A percentile compares a stretch with the other conserved stretches of the same genome.
These are phyloP conservation scores for Cossypha polioptera DNA, from an alignment of 2,797 vertebrate species.

Conservation along the genomic window DNA sequence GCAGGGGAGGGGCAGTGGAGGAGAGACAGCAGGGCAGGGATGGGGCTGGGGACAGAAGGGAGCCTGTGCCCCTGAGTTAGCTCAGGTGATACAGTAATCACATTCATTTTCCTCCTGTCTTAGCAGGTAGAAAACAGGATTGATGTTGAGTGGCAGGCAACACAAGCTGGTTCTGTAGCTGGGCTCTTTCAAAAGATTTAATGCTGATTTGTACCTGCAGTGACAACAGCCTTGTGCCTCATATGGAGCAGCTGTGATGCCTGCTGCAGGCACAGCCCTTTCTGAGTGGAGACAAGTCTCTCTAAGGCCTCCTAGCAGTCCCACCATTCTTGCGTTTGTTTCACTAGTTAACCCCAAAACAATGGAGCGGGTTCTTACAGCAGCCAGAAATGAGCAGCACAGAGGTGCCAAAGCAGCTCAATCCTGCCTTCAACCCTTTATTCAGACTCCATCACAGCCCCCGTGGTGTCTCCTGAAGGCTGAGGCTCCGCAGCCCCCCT, in stretches of 20 bases:
- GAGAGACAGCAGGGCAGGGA: background rate
- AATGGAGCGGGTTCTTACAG: fast-evolving
- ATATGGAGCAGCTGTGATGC: fast-evolving
- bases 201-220: background rate
- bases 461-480: fast-evolving
- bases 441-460: background rate
- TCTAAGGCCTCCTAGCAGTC: fast-evolving
- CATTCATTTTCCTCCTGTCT: background rate
- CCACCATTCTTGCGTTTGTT: background rate
- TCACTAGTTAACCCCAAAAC: fast-evolving
- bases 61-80: fast-evolving
- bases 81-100: fast-evolving
- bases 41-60: background rate
- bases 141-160: background rate
- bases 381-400: background rate
- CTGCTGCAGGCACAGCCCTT: background rate
- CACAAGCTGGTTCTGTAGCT: background rate
- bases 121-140: background rate
- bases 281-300: fast-evolving
- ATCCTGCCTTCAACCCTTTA: fast-evolving
- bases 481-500: fast-evolving
- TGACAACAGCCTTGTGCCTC: background rate
- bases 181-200: background rate
- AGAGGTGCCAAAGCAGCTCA: background rate
- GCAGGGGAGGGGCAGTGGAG: background rate